Base-by-base conservation (phyloP, 2,113 vertebrate genomes). In the Agapornis roseicollis region DNA sequence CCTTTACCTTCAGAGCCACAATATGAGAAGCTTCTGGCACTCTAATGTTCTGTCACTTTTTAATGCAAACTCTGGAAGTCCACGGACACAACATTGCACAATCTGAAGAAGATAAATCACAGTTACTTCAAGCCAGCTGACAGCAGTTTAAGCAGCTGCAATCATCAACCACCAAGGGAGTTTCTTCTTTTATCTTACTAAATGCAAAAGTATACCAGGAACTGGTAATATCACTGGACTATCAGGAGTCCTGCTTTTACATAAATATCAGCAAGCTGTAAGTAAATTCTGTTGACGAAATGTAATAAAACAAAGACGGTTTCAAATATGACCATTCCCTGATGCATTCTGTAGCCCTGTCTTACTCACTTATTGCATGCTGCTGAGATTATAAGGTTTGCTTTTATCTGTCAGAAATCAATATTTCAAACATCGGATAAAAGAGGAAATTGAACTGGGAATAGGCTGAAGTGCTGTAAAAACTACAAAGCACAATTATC, bases 391-490 rank as follows among this genome's bases (percentile, higher is more conserved):
- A 99, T 99, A 99, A 99, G 99, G 99, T 99, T 99, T 99, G 99
- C 99, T 99, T 99, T 99, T 99, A 99, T 99, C 99, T 99, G 99
- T 99, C 99, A 99, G 98, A 98, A 99, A 99, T 99, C 99, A 99
- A 99, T 99, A 99, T 99, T 99, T 99, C 99, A 99, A 99, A 99
- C 98, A 99, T 99, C 98, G 98, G 99, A 99, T 99, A 99, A 99
- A 99, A 99, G 99, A 99, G 99, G 98, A 99, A 99, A 99, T 99
- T 99, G 99, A 99, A 99, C 99, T 99, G 99, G 99, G 99, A 99
- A 99, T 99, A 99, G 99, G 98, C 99, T 98, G 98, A 98, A 99
- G 99, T 99, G 99, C 99, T 98, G 99, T 99, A 99, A 99, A 99
- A 98, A 99, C 99, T 99, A 99, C 99, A 99, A 99, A 99, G 99